Evolutionary conservation across 2,797 vertebrate species (phyloP).

Genomic region (Esox masquinongy): DNA sequence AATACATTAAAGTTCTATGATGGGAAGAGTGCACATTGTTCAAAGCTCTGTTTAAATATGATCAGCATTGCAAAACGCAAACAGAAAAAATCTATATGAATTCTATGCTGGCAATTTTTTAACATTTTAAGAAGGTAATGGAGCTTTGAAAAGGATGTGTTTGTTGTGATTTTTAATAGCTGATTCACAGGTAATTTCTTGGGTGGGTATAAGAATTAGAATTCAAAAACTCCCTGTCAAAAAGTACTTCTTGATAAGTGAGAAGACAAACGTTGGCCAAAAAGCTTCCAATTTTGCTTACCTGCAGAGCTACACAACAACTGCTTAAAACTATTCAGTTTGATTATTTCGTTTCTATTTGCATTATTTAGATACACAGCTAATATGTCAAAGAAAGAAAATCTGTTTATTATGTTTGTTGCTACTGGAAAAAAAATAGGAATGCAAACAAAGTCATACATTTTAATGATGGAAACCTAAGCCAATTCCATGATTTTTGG

Average conservation of each 20-base stretch:
- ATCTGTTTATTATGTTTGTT: background rate
- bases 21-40: slow-evolving; percentile 70
- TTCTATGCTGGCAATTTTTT: slow-evolving; percentile 62
- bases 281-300: slow-evolving; percentile 47
- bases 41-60: slow-evolving; percentile 72
- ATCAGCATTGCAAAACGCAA: slow-evolving; percentile 75
- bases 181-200: slow-evolving; percentile 15
- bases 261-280: slow-evolving; percentile 48
- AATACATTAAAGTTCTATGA: slow-evolving; percentile 75
- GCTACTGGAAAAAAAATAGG: background rate
- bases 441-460: background rate
- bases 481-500: too few relatives aligned
- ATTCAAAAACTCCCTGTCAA: slow-evolving; percentile 46
- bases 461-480: background rate
- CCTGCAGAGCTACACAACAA: slow-evolving; percentile 35
- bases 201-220: slow-evolving; percentile 44
- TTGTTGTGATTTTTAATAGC: slow-evolving; percentile 55
- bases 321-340: slow-evolving; percentile 18
- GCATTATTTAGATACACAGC: slow-evolving; percentile 39
- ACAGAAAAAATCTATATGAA: slow-evolving; percentile 60
- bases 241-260: slow-evolving; percentile 40
- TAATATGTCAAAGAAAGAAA: slow-evolving; percentile 20
- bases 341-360: slow-evolving; percentile 37
- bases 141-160: slow-evolving; percentile 44
- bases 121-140: slow-evolving; percentile 57